Conservation (phyloP, 2,113 vertebrate species). For the Opisthocomus hoazin region DNA sequence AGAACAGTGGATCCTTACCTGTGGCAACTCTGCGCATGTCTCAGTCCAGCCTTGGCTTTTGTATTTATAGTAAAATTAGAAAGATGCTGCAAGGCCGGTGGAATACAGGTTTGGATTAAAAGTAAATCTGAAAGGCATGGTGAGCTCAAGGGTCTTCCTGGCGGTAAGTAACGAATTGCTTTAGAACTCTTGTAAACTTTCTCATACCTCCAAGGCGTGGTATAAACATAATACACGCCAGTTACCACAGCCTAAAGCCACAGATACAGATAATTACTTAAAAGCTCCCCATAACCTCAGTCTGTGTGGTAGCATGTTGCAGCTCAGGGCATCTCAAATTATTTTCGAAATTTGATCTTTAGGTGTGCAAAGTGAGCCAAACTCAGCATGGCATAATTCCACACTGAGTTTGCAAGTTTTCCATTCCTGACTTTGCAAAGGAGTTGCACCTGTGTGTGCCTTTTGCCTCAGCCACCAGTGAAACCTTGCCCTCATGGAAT, state of each 20-base stretch:
- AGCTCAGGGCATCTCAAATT: neutral
- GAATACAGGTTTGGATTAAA: neutral
- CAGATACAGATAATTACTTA: neutral
- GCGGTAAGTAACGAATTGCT: neutral
- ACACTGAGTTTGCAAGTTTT: neutral
- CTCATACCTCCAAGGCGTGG: neutral
- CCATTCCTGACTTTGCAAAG: neutral
- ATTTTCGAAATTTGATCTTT: neutral
- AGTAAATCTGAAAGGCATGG: neutral
- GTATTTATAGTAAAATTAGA: neutral
- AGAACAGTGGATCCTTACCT: neutral
- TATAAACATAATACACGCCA: neutral
- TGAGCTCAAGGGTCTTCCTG: neutral
- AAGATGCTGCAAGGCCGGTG: neutral
- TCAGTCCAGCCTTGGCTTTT: neutral
- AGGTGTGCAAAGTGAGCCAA: neutral
- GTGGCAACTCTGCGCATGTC: fast-evolving
- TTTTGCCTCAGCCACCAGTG: neutral
- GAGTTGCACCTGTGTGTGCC: neutral
- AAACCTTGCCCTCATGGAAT: fast-evolving
- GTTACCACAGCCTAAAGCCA: neutral
- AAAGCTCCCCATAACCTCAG: neutral
- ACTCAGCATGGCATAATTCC: neutral
- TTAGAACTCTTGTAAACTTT: neutral
- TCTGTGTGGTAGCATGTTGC: neutral